Base-by-base conservation (phyloP, 1,140 invertebrate species). In the Halesus radiatus region DNA sequence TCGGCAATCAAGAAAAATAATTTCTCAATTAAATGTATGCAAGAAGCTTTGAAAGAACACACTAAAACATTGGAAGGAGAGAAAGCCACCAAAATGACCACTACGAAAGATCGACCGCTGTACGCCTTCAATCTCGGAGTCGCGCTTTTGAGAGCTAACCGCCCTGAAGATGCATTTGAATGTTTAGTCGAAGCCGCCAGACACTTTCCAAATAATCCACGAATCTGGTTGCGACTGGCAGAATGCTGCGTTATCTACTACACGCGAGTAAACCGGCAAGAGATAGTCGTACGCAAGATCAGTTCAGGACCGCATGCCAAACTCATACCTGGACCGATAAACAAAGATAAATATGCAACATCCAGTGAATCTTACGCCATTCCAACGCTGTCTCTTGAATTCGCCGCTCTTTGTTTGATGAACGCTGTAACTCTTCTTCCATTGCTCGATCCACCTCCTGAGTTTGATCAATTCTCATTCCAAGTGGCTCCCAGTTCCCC, bases 41-140 rank as follows among this genome's bases (percentile, higher is more conserved):
- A 95, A 85, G 93, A 95, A 88, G 96, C 97, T 56, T 86, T 98
- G 7, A 92, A 93, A 81, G 95, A 96, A 87, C 96, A 97, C 87
- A 92, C 94, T 81, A 92, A 89, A 86, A 89, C 90, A 53, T 84
- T 92, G 56, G 87, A 88, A 83, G 91, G 86, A 83, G 84, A 90
- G 66, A 84, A 88, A 32, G 87, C 87, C 77, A 84, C 85, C n/a
- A 89, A 86, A 84, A 87, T 76, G 32, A 84, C 70, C 4, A 82
- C 85, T 26, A 85, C 86, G 83, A 93, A 92, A 80, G 93, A 93
- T 80, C 92, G 94, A 84, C 94, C 95, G 78, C 93, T 97, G 86
- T 91, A 98, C 75, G 92, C 98, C 85, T 98, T 97, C 86, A 99
- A 98, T 90, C 91, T 98, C 83, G 98, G 97, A 13, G 92, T 98